Evolutionary conservation across 2,797 vertebrate genomes (phyloP).

Genomic region (Lepus townsendii): DNA sequence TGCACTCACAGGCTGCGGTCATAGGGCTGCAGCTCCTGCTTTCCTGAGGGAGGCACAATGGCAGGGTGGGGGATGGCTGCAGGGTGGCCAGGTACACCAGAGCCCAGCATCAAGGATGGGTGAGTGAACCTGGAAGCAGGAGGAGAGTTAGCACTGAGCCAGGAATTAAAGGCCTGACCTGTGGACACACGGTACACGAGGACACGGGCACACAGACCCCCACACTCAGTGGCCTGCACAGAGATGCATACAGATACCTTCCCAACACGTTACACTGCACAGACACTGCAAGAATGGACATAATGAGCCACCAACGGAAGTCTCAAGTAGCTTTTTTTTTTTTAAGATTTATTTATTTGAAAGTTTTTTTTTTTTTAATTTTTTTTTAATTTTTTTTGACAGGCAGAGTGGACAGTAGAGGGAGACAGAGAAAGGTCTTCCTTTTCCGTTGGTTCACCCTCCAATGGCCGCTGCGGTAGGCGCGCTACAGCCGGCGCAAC

Average conservation of each 20-base stretch:
- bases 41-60: conserved; percentile 96
- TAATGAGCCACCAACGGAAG: not conserved
- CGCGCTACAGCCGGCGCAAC: no score
- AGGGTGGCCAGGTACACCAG: conserved; percentile 94
- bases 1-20: conserved; percentile 94
- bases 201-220: not conserved
- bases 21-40: conserved; percentile 96
- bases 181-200: not conserved
- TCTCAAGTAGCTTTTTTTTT: not conserved
- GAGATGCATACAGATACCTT: not conserved
- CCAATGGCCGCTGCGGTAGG: no score
- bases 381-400: no score
- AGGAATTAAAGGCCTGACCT: not conserved
- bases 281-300: not conserved
- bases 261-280: not conserved
- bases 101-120: conserved; percentile 95
- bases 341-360: no score
- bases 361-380: no score
- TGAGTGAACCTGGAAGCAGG: conserved; percentile 94
- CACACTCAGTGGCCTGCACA: not conserved
- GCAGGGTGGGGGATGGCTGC: conserved; percentile 98
- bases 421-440: no score
- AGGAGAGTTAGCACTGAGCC: conserved; percentile 33
- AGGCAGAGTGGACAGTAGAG: no score
- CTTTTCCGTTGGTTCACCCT: no score